Percentiles rank a stretch among this genome's conserved stretches.
phyloP scores from a whole-genome alignment of 2,113 vertebrate species.

The Mobula hypostoma region DNA sequence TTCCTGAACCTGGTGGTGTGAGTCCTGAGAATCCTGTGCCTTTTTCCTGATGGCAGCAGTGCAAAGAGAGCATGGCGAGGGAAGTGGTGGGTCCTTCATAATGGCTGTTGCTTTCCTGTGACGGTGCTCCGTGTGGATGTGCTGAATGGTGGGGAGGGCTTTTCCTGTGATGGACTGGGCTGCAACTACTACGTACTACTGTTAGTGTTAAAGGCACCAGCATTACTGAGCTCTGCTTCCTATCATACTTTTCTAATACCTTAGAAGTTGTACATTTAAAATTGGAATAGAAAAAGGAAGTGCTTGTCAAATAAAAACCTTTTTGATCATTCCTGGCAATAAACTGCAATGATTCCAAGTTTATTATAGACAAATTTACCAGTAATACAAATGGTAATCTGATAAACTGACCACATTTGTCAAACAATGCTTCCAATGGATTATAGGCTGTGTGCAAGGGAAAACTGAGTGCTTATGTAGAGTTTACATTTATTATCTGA shows the following conservation, averaged over 20 bases:
- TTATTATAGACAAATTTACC: slow-evolving; percentile 31
- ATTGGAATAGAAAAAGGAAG: background rate
- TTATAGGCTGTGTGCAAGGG: background rate
- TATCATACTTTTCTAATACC: background rate
- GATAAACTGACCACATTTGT: slow-evolving; percentile 34
- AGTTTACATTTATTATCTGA: slow-evolving; percentile 33
- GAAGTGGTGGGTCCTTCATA: no score
- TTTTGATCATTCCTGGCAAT: slow-evolving; percentile 30
- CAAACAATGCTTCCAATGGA: slow-evolving; percentile 22
- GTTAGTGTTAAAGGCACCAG: background rate
- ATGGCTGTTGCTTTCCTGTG: no score
- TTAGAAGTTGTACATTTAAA: background rate
- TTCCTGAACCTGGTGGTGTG: no score
- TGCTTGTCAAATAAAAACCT: slow-evolving; percentile 27
- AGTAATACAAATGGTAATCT: slow-evolving; percentile 28
- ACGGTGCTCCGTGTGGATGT: no score
- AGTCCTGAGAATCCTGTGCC: no score
- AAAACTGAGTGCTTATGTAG: background rate
- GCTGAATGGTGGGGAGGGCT: no score
- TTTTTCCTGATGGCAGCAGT: no score
- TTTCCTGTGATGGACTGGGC: no score
- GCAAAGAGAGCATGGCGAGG: no score
- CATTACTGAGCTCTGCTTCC: background rate
- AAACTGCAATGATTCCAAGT: slow-evolving; percentile 27
- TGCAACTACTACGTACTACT: no score